Base-by-base conservation (phyloP, 2,113 vertebrate genomes). In the Sceloporus tristichus region DNA sequence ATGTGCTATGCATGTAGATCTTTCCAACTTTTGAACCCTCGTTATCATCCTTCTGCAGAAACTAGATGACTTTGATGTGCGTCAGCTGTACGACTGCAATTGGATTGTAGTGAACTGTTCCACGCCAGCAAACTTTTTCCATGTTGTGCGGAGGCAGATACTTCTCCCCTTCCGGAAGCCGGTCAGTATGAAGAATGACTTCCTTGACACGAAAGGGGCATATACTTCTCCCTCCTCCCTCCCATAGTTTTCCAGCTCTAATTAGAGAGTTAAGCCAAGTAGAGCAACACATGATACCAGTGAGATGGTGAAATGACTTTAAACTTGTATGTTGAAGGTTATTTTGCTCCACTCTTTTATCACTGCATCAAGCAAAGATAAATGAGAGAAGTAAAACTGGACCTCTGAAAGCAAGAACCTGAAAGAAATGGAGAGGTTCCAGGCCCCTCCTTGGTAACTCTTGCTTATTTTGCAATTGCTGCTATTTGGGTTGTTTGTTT, bases 61-160 rank as follows among this genome's bases (percentile, higher is more conserved):
- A 93, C 92, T 97, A 0, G 95, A 97, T 0, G 98, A 98, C 91
- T 98, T 99, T 0, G 97, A 98, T 0, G 95, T 98, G 84, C 97
- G 94, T 84, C 98, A 99, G 94, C 97, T 99, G 9, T 97, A 98
- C 0, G 98, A 99, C 86, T 98, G 98, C 89, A 99, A 99, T 95
- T 99, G 98, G 98, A 98, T 99, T 0, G 98, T 99, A 0, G 98
- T 98, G 68, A 99, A 98, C 96, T 99, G 98, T 95, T 99, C 98
- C 34, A 98, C 96, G 16, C 98, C 98, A 0, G 98, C 97, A 78
- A 99, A 98, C 95, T 98, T 97, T 96, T 99, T 98, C 97, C 98
- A 99, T 0, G 98, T 98, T 53, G 97, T 98, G 2, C 97, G 98
- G 62, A 96, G 98, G 73, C 98, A 99, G 97, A 98, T 99, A 88